These are phyloP conservation scores for Numenius phaeopus DNA, from an alignment of 2,797 vertebrate genomes.

Conservation along the genomic window DNA sequence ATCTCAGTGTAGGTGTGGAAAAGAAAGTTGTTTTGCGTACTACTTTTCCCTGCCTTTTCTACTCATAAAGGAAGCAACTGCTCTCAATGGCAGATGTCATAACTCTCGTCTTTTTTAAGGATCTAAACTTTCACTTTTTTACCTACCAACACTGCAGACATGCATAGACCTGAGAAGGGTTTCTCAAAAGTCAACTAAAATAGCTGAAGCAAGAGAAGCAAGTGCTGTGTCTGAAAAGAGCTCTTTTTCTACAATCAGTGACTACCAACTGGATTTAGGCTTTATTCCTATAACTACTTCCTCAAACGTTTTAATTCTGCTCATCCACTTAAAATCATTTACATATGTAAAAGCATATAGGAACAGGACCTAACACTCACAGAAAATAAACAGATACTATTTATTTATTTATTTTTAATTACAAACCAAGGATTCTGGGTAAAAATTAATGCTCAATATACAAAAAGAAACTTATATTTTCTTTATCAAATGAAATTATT, in stretches of 20 bases:
- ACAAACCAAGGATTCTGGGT: not conserved
- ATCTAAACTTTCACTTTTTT: not conserved
- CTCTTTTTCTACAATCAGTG: not conserved
- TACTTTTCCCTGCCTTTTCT: not conserved
- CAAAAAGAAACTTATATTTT: not conserved
- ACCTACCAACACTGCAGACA: not conserved
- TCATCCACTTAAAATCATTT: conserved; percentile 43
- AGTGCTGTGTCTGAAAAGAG: not conserved
- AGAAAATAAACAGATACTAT: not conserved
- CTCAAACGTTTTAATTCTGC: conserved; percentile 44
- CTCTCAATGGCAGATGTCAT: not conserved
- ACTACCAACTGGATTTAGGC: not conserved
- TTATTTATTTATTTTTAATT: not conserved
- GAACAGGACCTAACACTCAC: not conserved
- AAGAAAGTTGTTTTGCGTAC: not conserved
- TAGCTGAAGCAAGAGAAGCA: not conserved
- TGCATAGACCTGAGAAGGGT: not conserved
- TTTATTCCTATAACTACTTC: conserved; percentile 37
- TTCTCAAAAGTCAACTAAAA: not conserved
- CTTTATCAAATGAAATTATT: not conserved
- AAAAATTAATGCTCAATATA: not conserved
- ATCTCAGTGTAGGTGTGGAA: not conserved
- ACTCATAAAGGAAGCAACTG: not conserved
- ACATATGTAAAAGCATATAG: not conserved
- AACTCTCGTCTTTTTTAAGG: not conserved